phyloP scores from a whole-genome alignment of 2,888 invertebrate genomes.

The Carpatolechia fugitivella region DNA sequence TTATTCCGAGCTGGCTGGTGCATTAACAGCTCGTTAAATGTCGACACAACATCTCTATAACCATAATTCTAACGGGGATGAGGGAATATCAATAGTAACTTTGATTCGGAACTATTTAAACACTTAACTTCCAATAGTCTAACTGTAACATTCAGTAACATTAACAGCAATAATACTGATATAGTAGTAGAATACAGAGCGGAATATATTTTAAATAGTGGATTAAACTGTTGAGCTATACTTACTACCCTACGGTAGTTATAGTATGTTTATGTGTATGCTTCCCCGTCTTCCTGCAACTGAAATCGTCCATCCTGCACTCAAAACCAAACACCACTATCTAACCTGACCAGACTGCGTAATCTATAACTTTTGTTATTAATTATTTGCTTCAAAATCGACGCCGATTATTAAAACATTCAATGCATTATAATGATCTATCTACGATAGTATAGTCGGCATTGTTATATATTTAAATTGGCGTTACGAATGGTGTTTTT shows the following conservation, averaged over 20 bases:
- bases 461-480: not conserved
- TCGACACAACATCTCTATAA: slow-evolving; percentile 46
- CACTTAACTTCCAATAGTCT: slow-evolving; percentile 49
- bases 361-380: not conserved
- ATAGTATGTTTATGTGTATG: slow-evolving; percentile 45
- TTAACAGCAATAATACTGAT: slow-evolving; percentile 64
- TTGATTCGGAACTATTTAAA: slow-evolving; percentile 41
- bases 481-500: not conserved
- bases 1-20: too few species aligned
- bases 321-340: slow-evolving; percentile 58
- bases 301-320: slow-evolving; percentile 68
- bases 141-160: slow-evolving; percentile 38
- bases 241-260: slow-evolving; percentile 25
- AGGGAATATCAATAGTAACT: slow-evolving; percentile 38
- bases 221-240: slow-evolving; percentile 47
- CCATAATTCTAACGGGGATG: slow-evolving; percentile 54
- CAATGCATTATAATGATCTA: slow-evolving; percentile 8
- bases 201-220: slow-evolving; percentile 51
- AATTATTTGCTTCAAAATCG: not conserved
- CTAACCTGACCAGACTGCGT: not conserved
- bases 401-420: not conserved
- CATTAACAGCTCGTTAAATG: slow-evolving; percentile 27
- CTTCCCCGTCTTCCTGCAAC: slow-evolving; percentile 73
- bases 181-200: slow-evolving; percentile 36
- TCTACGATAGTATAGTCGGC: slow-evolving; percentile 5